phyloP scores from a whole-genome alignment of 2,888 invertebrate genomes.

The Dyspetes luteomarginatus region DNA sequence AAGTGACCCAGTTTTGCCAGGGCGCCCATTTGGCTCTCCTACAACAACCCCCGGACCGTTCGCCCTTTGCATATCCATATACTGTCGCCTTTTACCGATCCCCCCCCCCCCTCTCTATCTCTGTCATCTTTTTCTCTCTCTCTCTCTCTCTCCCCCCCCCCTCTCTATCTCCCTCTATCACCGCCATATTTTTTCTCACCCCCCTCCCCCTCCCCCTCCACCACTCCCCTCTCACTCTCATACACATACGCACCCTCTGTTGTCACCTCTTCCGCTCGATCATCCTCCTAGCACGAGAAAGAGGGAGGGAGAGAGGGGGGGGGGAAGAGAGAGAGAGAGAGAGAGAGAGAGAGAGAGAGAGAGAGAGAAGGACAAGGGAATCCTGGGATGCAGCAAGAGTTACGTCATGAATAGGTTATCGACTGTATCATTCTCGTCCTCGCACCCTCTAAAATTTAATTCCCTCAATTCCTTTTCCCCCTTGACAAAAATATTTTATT shows the following conservation, averaged over 20 bases:
- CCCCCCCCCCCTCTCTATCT: constrained; percentile 52
- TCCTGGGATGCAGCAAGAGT: constrained; percentile 73
- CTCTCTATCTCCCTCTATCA: too few species aligned
- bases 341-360: neutral
- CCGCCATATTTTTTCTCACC: too few species aligned
- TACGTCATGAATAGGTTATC: constrained; percentile 80
- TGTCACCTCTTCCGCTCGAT: constrained; percentile 59
- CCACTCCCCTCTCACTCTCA: constrained; percentile 45
- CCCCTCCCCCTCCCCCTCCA: constrained; percentile 45
- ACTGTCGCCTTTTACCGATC: constrained; percentile 62
- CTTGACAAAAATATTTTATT: constrained; percentile 72
- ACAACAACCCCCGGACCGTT: constrained; percentile 60
- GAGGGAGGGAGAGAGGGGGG: neutral
- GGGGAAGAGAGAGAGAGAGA: neutral
- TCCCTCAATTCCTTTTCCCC: neutral
- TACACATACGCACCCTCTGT: constrained; percentile 39
- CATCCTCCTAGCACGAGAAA: constrained; percentile 76
- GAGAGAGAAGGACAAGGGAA: constrained; percentile 28
- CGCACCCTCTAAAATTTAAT: constrained; percentile 14
- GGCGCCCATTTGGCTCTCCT: constrained; percentile 72
- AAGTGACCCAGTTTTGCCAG: constrained; percentile 81
- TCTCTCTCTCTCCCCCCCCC: constrained; percentile 42
- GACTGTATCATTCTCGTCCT: constrained; percentile 70
- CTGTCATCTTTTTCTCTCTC: constrained; percentile 50
- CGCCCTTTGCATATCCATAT: constrained; percentile 46